Percentiles rank a stretch among this genome's conserved stretches.
phyloP scores from a whole-genome alignment of 2,888 invertebrate species.

The Prosopocoilus inquinatus region DNA sequence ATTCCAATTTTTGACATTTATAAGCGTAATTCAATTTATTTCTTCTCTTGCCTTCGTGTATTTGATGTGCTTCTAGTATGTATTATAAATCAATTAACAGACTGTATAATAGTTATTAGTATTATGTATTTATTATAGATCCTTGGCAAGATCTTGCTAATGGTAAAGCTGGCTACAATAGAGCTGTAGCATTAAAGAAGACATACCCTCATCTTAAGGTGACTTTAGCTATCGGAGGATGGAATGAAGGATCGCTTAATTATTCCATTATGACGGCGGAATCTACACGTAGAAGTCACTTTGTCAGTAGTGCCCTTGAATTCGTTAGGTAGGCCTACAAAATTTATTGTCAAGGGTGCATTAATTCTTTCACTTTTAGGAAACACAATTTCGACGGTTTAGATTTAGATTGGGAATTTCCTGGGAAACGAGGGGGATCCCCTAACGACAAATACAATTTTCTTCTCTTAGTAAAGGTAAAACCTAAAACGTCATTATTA shows the following conservation, averaged over 20 bases:
- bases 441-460: slow-evolving; percentile 82
- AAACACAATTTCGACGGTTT: slow-evolving; percentile 73
- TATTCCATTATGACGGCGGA: slow-evolving; percentile 70
- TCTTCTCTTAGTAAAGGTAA: slow-evolving; percentile 70
- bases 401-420: slow-evolving; percentile 86
- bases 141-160: slow-evolving; percentile 75
- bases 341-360: not conserved
- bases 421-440: slow-evolving; percentile 71
- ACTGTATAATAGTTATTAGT: not conserved
- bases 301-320: slow-evolving; percentile 67
- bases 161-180: slow-evolving; percentile 70
- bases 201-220: slow-evolving; percentile 68
- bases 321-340: slow-evolving; percentile 61
- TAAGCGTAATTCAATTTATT: too few species aligned
- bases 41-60: too few species aligned
- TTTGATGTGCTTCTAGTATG: too few species aligned
- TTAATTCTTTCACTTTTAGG: slow-evolving; percentile 44
- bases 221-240: slow-evolving; percentile 82
- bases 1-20: too few species aligned
- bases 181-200: slow-evolving; percentile 56
- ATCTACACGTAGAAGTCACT: slow-evolving; percentile 60
- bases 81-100: too few species aligned
- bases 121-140: slow-evolving; percentile 53
- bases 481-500: not conserved
- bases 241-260: slow-evolving; percentile 83